These are phyloP conservation scores for Mechanitis mazaeus DNA, from an alignment of 2,888 invertebrate genomes.

Conservation along the genomic window DNA sequence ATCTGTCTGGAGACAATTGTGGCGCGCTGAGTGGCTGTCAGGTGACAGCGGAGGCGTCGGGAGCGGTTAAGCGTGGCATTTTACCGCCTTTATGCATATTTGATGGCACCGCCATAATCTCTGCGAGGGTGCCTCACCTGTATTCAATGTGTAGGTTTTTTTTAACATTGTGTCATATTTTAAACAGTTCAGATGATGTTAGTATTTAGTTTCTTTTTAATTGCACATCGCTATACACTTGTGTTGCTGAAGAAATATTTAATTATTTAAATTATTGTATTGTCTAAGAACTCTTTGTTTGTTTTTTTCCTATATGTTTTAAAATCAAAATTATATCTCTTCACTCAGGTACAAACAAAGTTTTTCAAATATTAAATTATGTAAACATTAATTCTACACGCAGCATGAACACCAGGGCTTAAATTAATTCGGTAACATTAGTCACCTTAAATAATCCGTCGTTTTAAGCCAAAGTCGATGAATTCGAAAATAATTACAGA, in stretches of 20 bases:
- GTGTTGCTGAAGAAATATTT: no score
- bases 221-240: no score
- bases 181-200: background rate
- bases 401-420: conserved; percentile 18
- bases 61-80: conserved; percentile 75
- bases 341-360: background rate
- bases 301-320: no score
- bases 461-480: conserved; percentile 60
- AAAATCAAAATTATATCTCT: no score
- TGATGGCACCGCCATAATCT: conserved; percentile 75
- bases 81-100: conserved; percentile 78
- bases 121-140: conserved; percentile 56
- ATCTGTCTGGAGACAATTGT: conserved; percentile 55
- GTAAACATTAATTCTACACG: conserved; percentile 15
- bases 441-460: conserved; percentile 48
- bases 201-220: background rate
- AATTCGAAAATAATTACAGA: conserved; percentile 75
- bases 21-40: conserved; percentile 40
- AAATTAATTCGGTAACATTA: conserved; percentile 29
- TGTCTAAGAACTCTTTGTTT: no score
- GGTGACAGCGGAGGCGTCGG: conserved; percentile 62
- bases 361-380: conserved; percentile 5
- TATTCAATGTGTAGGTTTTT: conserved; percentile 44
- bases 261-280: no score
- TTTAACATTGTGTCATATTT: background rate